Evolutionary conservation across 1,140 invertebrate species (phyloP).

Genomic region (Hesperophylax magnus): DNA sequence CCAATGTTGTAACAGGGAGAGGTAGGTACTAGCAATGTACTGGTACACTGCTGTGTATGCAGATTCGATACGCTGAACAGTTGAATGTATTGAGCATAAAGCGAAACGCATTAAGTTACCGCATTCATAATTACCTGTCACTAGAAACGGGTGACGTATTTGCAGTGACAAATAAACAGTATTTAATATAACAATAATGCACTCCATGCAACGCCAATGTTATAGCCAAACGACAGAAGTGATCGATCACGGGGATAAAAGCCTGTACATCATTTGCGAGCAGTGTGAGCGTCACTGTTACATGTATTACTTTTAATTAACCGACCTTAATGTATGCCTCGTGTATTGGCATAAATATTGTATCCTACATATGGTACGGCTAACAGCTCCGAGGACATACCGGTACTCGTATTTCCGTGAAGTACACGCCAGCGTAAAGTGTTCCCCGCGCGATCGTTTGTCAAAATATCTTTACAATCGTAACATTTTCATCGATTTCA

Average conservation of each 20-base stretch:
- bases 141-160: conserved; percentile 28
- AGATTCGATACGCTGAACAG: conserved; percentile 11
- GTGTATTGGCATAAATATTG: no score
- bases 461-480: conserved; percentile 46
- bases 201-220: conserved; percentile 3
- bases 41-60: background rate
- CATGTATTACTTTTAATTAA: no score
- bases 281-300: no score
- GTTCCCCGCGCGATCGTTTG: conserved; percentile 50
- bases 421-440: background rate
- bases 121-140: conserved; percentile 23
- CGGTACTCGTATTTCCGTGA: no score
- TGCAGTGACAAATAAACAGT: conserved; percentile 35
- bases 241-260: conserved; percentile 29
- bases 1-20: no score
- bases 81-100: background rate
- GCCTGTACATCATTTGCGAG: background rate
- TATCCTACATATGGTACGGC: no score
- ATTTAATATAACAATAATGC: conserved; percentile 2
- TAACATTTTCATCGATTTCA: conserved; percentile 50
- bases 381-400: no score
- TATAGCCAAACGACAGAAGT: background rate
- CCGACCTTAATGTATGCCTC: no score
- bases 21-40: no score
- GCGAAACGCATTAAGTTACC: conserved; percentile 11